Percentiles rank a stretch among this genome's conserved stretches.
phyloP scores from a whole-genome alignment of 2,113 vertebrate species.

The Larimichthys crocea region DNA sequence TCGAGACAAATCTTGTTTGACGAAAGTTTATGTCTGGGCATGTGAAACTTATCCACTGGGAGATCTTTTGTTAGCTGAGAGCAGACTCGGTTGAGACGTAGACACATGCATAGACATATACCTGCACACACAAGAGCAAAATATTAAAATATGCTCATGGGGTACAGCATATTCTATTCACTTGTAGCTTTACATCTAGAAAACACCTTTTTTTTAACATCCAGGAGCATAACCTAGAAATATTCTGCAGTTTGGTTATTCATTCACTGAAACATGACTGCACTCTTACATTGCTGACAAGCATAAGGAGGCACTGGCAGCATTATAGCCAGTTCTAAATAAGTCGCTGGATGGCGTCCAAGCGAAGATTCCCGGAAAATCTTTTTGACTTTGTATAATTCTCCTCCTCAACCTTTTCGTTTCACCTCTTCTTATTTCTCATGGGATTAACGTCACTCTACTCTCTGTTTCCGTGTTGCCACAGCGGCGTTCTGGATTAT shows the following conservation, averaged over 20 bases:
- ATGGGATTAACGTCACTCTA: conserved; percentile 53
- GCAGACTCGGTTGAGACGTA: conserved; percentile 26
- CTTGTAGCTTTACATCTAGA: conserved; percentile 1
- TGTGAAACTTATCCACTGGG: conserved; percentile 67
- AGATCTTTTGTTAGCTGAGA: conserved; percentile 51
- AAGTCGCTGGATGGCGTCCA: not conserved
- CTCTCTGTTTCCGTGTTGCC: conserved; percentile 64
- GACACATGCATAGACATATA: not conserved
- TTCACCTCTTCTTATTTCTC: conserved; percentile 58
- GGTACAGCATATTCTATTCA: not conserved
- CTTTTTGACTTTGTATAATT: conserved; percentile 32
- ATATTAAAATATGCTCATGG: conserved; percentile 1
- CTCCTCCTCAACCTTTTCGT: conserved; percentile 53
- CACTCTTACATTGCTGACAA: not conserved
- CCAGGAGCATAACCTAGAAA: not conserved
- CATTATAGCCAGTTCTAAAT: not conserved
- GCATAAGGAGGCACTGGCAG: not conserved
- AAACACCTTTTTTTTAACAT: not conserved
- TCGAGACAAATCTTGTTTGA: conserved; percentile 78
- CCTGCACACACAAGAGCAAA: conserved; percentile 4
- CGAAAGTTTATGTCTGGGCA: conserved; percentile 76
- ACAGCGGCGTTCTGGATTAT: conserved; percentile 71
- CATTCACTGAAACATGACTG: not conserved
- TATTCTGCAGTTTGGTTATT: conserved; percentile 13
- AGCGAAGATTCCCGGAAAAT: conserved; percentile 24